Conservation (phyloP, 92 coral and sea anemone species). For the Ricordea florida region DNA sequence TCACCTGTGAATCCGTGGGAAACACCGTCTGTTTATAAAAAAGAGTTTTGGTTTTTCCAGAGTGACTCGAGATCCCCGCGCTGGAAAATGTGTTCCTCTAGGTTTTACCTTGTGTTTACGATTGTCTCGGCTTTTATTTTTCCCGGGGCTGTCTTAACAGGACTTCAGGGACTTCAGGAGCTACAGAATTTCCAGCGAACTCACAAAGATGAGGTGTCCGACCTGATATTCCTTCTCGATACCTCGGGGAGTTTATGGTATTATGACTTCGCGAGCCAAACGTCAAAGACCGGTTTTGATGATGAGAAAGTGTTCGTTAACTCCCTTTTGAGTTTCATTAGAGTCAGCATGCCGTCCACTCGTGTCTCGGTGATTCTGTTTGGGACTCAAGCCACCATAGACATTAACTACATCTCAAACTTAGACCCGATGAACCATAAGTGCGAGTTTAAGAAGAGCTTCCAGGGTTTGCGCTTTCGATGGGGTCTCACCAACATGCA, state of each 20-base stretch:
- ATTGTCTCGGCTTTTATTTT: not conserved
- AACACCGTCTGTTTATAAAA: too few species aligned
- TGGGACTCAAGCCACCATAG: conserved; percentile 74
- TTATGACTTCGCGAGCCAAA: conserved; percentile 21
- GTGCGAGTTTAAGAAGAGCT: conserved; percentile 82
- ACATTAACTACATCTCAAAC: conserved; percentile 82
- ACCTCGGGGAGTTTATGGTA: conserved; percentile 86
- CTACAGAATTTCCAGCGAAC: conserved; percentile 69
- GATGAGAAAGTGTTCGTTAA: conserved; percentile 94
- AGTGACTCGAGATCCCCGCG: not conserved
- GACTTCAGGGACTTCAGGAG: conserved; percentile 65
- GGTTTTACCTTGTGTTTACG: not conserved
- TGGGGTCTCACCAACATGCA: conserved; percentile 89
- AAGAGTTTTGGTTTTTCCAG: too few species aligned
- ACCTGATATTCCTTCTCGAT: conserved; percentile 87
- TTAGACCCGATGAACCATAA: conserved; percentile 75
- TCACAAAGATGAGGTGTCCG: conserved; percentile 82
- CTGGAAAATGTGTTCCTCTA: not conserved
- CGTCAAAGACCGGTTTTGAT: conserved; percentile 71
- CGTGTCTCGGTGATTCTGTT: conserved; percentile 91
- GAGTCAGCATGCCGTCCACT: conserved; percentile 75
- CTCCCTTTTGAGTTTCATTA: conserved; percentile 71
- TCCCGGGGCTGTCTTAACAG: not conserved
- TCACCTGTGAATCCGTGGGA: too few species aligned
- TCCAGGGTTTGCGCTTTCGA: conserved; percentile 62